A percentile compares a stretch with the other conserved stretches of the same genome.
Evolutionary conservation across 2,888 invertebrate genomes (phyloP).

Genomic region (Rhagium mordax): DNA sequence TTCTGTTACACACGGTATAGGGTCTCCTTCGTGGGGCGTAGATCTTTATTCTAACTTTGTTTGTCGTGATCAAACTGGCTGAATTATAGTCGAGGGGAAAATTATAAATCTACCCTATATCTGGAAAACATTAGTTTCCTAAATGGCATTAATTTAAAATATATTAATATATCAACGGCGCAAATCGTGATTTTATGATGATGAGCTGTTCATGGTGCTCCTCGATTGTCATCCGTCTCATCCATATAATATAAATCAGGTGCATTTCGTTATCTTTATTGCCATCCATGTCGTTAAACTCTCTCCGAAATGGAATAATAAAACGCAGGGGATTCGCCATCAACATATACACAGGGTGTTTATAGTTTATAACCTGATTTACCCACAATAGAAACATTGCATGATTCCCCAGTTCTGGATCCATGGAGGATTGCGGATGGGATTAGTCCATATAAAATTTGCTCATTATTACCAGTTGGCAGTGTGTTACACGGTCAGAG

Average conservation of each 20-base stretch:
- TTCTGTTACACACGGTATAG: no score
- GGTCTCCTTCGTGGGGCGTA: no score
- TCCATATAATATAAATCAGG: not conserved
- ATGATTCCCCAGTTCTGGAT: no score
- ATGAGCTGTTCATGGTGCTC: not conserved
- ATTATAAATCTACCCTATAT: not conserved
- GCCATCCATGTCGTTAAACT: not conserved
- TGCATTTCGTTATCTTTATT: not conserved
- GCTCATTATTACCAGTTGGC: no score
- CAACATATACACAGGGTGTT: no score
- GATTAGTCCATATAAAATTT: no score
- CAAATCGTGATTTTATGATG: conserved; percentile 20
- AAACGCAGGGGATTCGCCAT: no score
- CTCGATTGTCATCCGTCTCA: not conserved
- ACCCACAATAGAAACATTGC: no score
- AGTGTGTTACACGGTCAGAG: no score
- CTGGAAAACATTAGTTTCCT: not conserved
- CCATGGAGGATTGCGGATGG: no score
- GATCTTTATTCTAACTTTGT: not conserved
- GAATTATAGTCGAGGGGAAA: not conserved
- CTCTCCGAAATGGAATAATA: not conserved
- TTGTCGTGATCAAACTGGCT: not conserved
- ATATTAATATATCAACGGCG: conserved; percentile 1
- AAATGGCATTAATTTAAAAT: not conserved
- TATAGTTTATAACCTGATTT: no score